Conservation (phyloP, 2,113 vertebrate species). For the Nothoprocta pentlandii region DNA sequence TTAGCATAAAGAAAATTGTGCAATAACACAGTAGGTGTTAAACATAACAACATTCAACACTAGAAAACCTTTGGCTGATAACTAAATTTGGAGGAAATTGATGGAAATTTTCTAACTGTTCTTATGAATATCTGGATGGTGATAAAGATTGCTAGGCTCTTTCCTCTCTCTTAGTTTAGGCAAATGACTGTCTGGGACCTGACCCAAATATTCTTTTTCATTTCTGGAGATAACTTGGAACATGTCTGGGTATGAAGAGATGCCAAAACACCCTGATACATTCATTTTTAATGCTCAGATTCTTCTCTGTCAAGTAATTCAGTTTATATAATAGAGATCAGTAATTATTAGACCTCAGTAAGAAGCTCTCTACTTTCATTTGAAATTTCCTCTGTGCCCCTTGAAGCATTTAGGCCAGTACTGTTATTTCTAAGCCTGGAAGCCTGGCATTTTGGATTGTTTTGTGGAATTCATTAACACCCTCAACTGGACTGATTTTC, state of each 20-base stretch:
- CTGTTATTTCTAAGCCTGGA: background rate
- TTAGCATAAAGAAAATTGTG: conserved; percentile 49
- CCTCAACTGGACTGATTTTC: background rate
- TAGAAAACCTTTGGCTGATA: conserved; percentile 30
- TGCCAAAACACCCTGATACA: background rate
- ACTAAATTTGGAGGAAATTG: conserved; percentile 46
- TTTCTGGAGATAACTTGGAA: conserved; percentile 47
- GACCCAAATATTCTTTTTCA: conserved; percentile 46
- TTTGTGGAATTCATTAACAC: background rate
- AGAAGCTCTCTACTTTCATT: background rate
- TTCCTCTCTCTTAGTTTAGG: conserved; percentile 26
- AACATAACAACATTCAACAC: conserved; percentile 10
- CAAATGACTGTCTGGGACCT: conserved; percentile 30
- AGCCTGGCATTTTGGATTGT: background rate
- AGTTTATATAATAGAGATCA: background rate
- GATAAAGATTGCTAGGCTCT: background rate
- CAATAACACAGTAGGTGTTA: conserved; percentile 61
- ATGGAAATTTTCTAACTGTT: conserved; percentile 11
- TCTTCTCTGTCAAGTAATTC: background rate
- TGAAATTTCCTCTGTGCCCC: background rate
- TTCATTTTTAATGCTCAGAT: conserved; percentile 25
- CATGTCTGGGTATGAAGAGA: background rate
- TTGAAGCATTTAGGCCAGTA: background rate
- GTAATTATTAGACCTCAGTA: conserved; percentile 19
- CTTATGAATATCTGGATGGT: conserved; percentile 13